Conservation (phyloP, 2,797 vertebrate genomes). For the Chelonia mydas region DNA sequence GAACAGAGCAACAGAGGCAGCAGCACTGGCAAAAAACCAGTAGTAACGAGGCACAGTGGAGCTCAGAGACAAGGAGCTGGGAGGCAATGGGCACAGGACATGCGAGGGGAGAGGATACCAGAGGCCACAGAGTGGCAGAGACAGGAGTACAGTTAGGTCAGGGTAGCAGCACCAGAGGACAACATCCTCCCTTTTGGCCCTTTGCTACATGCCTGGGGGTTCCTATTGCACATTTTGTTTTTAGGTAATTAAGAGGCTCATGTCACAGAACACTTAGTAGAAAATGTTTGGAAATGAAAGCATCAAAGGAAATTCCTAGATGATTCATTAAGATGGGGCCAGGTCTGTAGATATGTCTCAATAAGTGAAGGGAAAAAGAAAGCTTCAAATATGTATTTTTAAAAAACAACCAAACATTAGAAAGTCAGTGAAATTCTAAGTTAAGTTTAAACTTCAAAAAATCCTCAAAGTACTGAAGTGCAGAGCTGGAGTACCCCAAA, state of each 20-base stretch:
- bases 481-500: background rate
- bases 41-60: background rate
- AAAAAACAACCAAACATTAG: background rate
- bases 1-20: background rate
- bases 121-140: background rate
- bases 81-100: background rate
- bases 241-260: background rate
- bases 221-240: too few species aligned
- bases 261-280: background rate
- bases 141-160: background rate
- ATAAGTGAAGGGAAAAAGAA: background rate
- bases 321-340: background rate
- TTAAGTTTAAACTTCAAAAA: background rate
- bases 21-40: background rate
- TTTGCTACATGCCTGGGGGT: background rate
- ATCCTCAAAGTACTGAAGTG: background rate
- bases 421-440: background rate
- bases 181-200: background rate
- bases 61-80: accelerated
- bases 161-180: background rate
- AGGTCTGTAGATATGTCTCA: background rate
- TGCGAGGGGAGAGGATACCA: background rate
- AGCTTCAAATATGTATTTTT: background rate
- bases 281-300: background rate
- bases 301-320: background rate